These are phyloP conservation scores for Apodemus speciosus DNA, from an alignment of 2,113 vertebrate species.

Conservation along the genomic window DNA sequence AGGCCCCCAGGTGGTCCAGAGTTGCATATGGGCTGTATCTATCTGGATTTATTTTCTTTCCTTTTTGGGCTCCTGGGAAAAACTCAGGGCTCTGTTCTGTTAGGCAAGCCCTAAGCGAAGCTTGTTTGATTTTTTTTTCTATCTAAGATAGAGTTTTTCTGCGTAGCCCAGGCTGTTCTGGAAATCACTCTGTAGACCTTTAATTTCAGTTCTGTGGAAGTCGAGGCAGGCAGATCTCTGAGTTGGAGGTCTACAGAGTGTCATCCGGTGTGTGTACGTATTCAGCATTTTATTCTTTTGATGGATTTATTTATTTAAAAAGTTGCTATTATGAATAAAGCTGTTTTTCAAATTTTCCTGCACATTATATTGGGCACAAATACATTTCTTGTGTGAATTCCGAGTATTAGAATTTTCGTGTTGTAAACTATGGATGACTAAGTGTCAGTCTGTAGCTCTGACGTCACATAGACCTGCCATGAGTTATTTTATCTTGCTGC, in stretches of 20 bases:
- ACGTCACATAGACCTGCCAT: neutral
- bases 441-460: neutral
- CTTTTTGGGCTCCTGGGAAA: neutral
- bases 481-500: neutral
- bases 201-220: too few relatives aligned
- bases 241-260: too few relatives aligned
- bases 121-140: neutral
- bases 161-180: too few relatives aligned
- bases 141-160: neutral
- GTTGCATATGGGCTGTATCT: neutral
- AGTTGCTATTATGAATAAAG: slow-evolving; percentile 1
- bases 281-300: neutral
- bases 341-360: neutral
- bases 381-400: neutral
- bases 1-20: neutral
- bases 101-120: neutral
- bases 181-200: neutral
- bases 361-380: neutral
- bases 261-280: neutral
- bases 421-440: neutral
- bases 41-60: neutral
- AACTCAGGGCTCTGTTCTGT: neutral
- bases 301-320: neutral
- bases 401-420: neutral
- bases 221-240: too few relatives aligned